Evolutionary conservation across 2,888 invertebrate genomes (phyloP).

Genomic region (Dicranocentrus wangi): DNA sequence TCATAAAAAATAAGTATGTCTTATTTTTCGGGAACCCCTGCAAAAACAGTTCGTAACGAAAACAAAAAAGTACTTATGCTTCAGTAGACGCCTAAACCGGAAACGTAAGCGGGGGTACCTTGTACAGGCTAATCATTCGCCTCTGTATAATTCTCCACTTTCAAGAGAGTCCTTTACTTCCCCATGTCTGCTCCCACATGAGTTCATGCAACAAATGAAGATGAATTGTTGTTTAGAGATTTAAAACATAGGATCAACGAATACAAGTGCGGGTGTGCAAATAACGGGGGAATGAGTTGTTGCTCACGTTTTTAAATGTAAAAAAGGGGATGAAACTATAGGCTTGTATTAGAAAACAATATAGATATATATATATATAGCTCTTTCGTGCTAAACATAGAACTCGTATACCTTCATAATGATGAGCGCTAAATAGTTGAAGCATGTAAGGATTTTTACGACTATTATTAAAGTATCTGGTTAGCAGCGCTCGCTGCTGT

Average conservation of each 20-base stretch:
- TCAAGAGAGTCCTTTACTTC: constrained; percentile 4
- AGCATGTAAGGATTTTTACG: background rate
- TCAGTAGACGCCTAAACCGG: too few species aligned
- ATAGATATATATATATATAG: background rate
- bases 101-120: too few species aligned
- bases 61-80: too few species aligned
- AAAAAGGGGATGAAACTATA: background rate
- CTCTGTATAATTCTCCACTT: too few species aligned
- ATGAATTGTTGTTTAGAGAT: constrained; percentile 10
- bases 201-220: constrained; percentile 9
- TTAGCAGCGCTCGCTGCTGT: background rate
- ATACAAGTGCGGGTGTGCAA: constrained; percentile 24
- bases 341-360: background rate
- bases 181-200: constrained; percentile 11
- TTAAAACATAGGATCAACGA: background rate
- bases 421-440: constrained; percentile 9
- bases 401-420: too few species aligned
- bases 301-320: background rate
- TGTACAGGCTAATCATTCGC: too few species aligned
- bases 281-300: constrained; percentile 35
- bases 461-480: background rate
- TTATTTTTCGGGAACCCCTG: too few species aligned
- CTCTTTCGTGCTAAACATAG: too few species aligned
- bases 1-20: too few species aligned
- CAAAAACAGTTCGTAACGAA: too few species aligned